Evolutionary conservation across 1,140 invertebrate genomes (phyloP).

Genomic region (Monochamus saltuarius): DNA sequence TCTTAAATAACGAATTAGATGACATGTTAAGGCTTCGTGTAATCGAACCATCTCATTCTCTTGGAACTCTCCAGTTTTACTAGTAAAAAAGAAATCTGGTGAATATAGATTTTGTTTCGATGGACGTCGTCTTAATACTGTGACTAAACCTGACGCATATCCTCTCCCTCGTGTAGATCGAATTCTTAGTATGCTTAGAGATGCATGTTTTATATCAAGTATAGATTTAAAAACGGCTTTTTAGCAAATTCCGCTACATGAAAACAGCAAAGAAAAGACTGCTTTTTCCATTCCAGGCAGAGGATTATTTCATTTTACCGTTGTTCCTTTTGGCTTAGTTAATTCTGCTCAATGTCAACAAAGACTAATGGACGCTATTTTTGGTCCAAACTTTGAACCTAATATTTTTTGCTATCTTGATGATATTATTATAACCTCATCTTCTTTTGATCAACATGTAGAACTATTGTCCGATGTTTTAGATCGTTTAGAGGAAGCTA

Average conservation of each 20-base stretch:
- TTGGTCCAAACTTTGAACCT: too few species aligned
- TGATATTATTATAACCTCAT: too few species aligned
- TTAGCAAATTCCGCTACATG: conserved; percentile 26
- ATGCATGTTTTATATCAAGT: conserved; percentile 3
- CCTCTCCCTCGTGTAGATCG: conserved; percentile 5
- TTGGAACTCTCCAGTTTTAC: too few species aligned
- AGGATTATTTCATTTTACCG: conserved; percentile 43
- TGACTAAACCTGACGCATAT: conserved; percentile 2
- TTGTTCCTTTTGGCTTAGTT: conserved; percentile 20
- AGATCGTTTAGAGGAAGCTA: too few species aligned
- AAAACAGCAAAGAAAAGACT: conserved; percentile 41
- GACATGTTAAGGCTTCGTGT: too few species aligned
- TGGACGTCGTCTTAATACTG: conserved; percentile 2
- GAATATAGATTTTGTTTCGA: too few species aligned
- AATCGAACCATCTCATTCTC: too few species aligned
- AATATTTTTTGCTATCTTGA: too few species aligned
- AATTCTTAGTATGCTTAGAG: conserved; percentile 4
- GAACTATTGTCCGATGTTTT: too few species aligned
- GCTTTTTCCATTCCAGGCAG: conserved; percentile 50
- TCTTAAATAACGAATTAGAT: too few species aligned
- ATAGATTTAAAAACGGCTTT: background rate
- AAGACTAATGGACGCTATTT: conserved; percentile 2
- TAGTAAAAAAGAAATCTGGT: too few species aligned
- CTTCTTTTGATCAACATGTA: too few species aligned
- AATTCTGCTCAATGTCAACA: conserved; percentile 5